Evolutionary conservation across 2,113 vertebrate species (phyloP), one percentile per base, ranked within the genome.

Genomic region (Mustela nigripes): DNA sequence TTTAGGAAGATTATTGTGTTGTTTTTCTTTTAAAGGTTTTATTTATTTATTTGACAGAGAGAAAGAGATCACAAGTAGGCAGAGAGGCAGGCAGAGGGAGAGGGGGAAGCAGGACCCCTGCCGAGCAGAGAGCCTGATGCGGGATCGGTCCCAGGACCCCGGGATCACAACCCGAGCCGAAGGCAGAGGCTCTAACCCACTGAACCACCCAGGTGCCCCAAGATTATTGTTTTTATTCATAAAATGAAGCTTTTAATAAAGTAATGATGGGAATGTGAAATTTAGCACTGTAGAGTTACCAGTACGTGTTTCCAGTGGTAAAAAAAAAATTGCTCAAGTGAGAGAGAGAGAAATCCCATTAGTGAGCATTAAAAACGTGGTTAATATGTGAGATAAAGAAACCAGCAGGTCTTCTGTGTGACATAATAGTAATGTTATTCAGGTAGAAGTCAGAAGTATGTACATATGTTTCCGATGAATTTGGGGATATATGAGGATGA

Each of bases 241-340:
- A 88, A 87, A 91, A 81, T 19, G 67, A 33, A 56, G 14, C 73
- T 92, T 67, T 79, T 56, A 73, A 26, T 82, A 16, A 93, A 93
- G 18, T 74, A 93, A 89, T 86, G 12, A 89, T 7, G 39, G 15
- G 7, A 50, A n/a, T 93, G 21, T 92, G 81, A 94, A 84, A 33
- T 28, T 89, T 90, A 80, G 33, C 45, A 45, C 10, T 63, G 12
- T n/a, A 24, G 11, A 89, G 10, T 93, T 95, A 31, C 81, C 28
- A 60, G 48, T 16, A 36, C 45, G 16, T 65, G 6, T 95, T 89
- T 95, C 36, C 1, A 67, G 39, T 36, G 26, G 11, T 58, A 42
- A 33, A 22, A 93, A 22, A 93, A 93, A 88, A 85, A 85, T 45
- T n/a, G 36, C 31, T 76, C 19, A 91, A n/a, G n/a, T 87, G 36